phyloP scores from a whole-genome alignment of 30 jellyfish, hydroid and myxozoan species.

The Catostylus mosaicus region DNA sequence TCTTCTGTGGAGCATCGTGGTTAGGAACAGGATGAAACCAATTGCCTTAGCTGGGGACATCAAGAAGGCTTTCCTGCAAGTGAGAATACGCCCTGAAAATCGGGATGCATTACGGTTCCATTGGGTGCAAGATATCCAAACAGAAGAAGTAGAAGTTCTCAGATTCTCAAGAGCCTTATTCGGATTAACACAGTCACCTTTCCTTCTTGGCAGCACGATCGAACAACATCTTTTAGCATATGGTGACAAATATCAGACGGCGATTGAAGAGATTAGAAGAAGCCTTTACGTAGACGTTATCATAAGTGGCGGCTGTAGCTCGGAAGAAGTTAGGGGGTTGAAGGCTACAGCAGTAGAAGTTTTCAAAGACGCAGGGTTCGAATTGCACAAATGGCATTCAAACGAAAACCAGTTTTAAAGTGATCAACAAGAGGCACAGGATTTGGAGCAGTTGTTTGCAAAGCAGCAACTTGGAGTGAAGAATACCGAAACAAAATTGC shows the following conservation, averaged over 20 bases:
- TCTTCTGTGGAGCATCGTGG: slow-evolving; percentile 31
- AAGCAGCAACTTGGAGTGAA: slow-evolving; percentile 52
- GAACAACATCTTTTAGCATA: slow-evolving; percentile 31
- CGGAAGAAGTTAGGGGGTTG: slow-evolving; percentile 25
- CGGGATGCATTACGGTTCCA: slow-evolving; percentile 56
- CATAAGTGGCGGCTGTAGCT: slow-evolving; percentile 51
- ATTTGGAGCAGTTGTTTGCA: slow-evolving; percentile 41
- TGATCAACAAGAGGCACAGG: not conserved
- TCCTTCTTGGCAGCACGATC: slow-evolving; percentile 55
- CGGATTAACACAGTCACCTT: slow-evolving; percentile 62
- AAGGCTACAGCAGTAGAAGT: slow-evolving; percentile 32
- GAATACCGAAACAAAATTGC: slow-evolving; percentile 37
- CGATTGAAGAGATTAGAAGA: slow-evolving; percentile 41
- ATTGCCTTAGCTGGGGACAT: slow-evolving; percentile 20
- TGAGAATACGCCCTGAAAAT: slow-evolving; percentile 20
- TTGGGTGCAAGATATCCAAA: slow-evolving; percentile 47
- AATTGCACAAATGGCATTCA: slow-evolving; percentile 77
- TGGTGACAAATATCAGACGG: slow-evolving; percentile 6
- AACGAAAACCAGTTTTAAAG: slow-evolving; percentile 42
- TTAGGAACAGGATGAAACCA: slow-evolving; percentile 39
- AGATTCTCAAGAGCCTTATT: slow-evolving; percentile 57
- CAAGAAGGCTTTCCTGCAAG: slow-evolving; percentile 40
- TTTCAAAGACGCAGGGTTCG: slow-evolving; percentile 62
- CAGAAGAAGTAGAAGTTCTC: not conserved
- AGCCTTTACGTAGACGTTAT: slow-evolving; percentile 74